Evolutionary conservation across 2,888 invertebrate genomes (phyloP).

Genomic region (Alloplasta piceator): DNA sequence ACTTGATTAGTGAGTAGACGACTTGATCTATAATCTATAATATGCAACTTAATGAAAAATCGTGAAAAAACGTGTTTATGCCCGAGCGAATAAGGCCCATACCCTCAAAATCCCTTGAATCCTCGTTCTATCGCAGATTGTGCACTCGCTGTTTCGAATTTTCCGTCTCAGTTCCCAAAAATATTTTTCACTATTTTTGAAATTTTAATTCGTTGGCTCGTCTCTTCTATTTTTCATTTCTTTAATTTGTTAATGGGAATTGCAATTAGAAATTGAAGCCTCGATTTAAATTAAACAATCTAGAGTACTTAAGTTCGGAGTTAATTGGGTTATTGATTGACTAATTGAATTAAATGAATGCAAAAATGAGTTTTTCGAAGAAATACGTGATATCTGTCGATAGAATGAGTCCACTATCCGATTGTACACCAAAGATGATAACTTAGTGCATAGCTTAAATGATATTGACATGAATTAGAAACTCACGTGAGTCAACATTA

Average conservation of each 20-base stretch:
- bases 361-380: no score
- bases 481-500: constrained; percentile 58
- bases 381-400: constrained; percentile 65
- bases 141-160: constrained; percentile 3
- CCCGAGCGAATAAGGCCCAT: constrained; percentile 71
- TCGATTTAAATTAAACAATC: no score
- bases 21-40: constrained; percentile 67
- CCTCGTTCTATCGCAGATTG: constrained; percentile 68
- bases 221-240: no score
- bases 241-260: no score
- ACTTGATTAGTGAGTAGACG: constrained; percentile 59
- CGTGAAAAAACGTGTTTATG: constrained; percentile 47
- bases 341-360: no score
- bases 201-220: no score
- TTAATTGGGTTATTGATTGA: no score
- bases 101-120: constrained; percentile 43
- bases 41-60: constrained; percentile 42
- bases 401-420: constrained; percentile 70
- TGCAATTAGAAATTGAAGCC: no score
- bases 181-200: no score
- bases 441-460: constrained; percentile 62
- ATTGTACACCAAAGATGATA: constrained; percentile 79
- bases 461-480: constrained; percentile 58
- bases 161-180: no score
- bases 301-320: no score